phyloP scores from a whole-genome alignment of 2,888 invertebrate genomes.

The Pollenia labialis region DNA sequence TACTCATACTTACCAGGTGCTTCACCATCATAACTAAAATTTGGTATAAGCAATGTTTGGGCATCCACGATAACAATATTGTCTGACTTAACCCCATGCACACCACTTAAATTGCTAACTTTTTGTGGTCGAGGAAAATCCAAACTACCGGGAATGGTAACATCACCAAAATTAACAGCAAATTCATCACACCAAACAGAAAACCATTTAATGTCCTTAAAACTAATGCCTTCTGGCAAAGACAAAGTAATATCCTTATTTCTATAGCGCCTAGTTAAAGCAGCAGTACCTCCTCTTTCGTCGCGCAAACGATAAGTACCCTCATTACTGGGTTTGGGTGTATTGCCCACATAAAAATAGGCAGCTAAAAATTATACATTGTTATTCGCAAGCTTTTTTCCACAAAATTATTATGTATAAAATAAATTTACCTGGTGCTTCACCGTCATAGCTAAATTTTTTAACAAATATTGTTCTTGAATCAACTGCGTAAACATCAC shows the following conservation, averaged over 20 bases:
- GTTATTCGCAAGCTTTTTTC: background rate
- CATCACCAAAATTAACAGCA: constrained; percentile 95
- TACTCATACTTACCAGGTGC: constrained; percentile 89
- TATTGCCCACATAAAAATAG: constrained; percentile 94
- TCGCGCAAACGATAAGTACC: constrained; percentile 91
- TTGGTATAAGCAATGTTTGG: constrained; percentile 94
- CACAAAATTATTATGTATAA: background rate
- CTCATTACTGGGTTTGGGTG: constrained; percentile 87
- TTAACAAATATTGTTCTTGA: constrained; percentile 93
- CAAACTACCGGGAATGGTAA: constrained; percentile 90
- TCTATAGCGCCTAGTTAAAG: constrained; percentile 90
- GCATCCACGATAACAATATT: constrained; percentile 95
- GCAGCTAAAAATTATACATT: constrained; percentile 87
- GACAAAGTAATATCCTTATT: constrained; percentile 93
- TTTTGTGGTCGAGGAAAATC: constrained; percentile 94
- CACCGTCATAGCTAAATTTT: constrained; percentile 95
- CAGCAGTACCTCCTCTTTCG: constrained; percentile 91
- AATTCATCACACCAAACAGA: constrained; percentile 97
- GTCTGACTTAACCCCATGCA: constrained; percentile 93
- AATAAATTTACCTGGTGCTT: constrained; percentile 89
- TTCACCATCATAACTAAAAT: constrained; percentile 96
- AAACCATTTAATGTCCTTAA: constrained; percentile 93
- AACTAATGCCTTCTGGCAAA: constrained; percentile 93
- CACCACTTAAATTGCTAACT: constrained; percentile 89
- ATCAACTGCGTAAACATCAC: constrained; percentile 94